These are phyloP conservation scores for Tenthredo distinguenda DNA, from an alignment of 2,888 invertebrate genomes.

Conservation along the genomic window DNA sequence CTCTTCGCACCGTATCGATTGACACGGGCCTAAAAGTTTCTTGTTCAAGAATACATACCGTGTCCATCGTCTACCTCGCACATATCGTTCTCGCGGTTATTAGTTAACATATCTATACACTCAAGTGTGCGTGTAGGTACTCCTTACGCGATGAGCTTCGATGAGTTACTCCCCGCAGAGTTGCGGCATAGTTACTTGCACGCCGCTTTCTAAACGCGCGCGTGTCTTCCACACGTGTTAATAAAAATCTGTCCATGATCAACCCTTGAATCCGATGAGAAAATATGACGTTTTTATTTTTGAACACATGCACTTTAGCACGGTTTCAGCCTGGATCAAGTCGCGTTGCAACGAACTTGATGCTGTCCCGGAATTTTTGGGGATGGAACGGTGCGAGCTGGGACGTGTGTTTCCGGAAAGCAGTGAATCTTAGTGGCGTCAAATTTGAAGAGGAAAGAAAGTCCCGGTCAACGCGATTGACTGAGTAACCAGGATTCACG, in stretches of 20 bases:
- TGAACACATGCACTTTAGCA: neutral
- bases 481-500: neutral
- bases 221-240: neutral
- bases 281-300: neutral
- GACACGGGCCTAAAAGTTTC: constrained; percentile 22
- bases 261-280: constrained; percentile 9
- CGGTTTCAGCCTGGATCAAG: neutral
- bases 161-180: constrained; percentile 42
- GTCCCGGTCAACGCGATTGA: constrained; percentile 21
- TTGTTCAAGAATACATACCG: neutral
- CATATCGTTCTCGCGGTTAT: neutral
- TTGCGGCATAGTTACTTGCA: constrained; percentile 21
- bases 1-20: neutral
- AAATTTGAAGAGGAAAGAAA: constrained; percentile 48
- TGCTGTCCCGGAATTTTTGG: neutral
- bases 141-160: constrained; percentile 9
- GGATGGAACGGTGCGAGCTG: neutral
- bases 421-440: neutral
- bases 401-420: neutral
- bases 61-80: neutral
- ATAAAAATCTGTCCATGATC: constrained; percentile 21
- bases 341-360: neutral
- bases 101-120: neutral
- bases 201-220: constrained; percentile 40
- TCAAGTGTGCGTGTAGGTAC: neutral